Conservation (phyloP, 1,140 invertebrate genomes). For the Chelonus insularis region DNA sequence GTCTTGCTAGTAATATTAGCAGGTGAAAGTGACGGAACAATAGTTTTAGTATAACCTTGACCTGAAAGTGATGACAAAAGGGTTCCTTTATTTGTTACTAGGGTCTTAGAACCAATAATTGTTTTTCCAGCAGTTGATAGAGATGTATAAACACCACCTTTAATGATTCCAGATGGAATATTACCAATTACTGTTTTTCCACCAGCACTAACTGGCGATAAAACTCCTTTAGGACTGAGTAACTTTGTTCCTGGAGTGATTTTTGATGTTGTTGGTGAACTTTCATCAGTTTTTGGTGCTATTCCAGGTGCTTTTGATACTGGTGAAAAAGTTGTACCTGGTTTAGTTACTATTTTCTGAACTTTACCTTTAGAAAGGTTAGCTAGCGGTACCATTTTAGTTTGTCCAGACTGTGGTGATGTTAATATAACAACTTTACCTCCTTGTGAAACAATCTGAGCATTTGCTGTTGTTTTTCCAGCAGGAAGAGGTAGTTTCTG, state of each 20-base stretch:
- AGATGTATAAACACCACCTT: slow-evolving; percentile 44
- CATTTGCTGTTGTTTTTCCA: slow-evolving; percentile 43
- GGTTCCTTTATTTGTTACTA: slow-evolving; percentile 39
- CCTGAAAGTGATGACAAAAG: slow-evolving; percentile 34
- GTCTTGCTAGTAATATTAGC: slow-evolving; percentile 37
- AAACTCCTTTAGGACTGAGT: slow-evolving; percentile 29
- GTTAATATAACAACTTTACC: slow-evolving; percentile 53
- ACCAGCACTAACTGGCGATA: slow-evolving; percentile 23
- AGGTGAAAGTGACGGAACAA: slow-evolving; percentile 51
- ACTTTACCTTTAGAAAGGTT: slow-evolving; percentile 47
- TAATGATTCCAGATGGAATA: slow-evolving; percentile 43
- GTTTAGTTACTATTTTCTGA: slow-evolving; percentile 56
- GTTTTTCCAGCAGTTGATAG: slow-evolving; percentile 39
- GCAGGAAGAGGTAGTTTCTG: slow-evolving; percentile 44
- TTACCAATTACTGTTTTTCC: slow-evolving; percentile 38
- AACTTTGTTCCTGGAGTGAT: slow-evolving; percentile 46
- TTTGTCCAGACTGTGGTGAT: slow-evolving; percentile 43
- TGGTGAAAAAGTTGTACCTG: neutral
- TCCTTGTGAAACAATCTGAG: slow-evolving; percentile 51
- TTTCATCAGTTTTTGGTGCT: slow-evolving; percentile 42
- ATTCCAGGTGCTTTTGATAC: slow-evolving; percentile 52
- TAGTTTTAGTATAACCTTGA: slow-evolving; percentile 56
- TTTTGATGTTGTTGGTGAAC: slow-evolving; percentile 56
- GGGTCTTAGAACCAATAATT: slow-evolving; percentile 41
- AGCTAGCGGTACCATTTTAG: slow-evolving; percentile 47